Evolutionary conservation across 2,113 vertebrate species (phyloP).

Genomic region (Poecilia latipinna): DNA sequence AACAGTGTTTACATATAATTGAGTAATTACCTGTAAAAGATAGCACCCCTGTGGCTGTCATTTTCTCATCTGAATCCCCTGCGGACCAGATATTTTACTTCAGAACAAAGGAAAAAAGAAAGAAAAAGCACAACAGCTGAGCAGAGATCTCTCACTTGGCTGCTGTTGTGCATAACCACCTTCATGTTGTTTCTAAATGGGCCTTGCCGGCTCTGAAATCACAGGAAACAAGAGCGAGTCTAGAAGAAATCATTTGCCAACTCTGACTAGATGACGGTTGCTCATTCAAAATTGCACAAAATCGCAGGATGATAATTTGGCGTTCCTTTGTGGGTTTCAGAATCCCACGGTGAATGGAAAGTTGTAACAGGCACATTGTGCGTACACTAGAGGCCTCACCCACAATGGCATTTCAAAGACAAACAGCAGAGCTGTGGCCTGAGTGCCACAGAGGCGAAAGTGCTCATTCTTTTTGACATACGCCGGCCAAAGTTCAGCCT

Average conservation of each 20-base stretch:
- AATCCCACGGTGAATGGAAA: conserved; percentile 67
- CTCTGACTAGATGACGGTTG: conserved; percentile 33
- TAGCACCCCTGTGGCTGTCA: conserved; percentile 68
- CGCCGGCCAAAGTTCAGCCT: conserved; percentile 62
- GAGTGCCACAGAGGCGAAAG: conserved; percentile 57
- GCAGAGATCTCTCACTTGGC: conserved; percentile 7
- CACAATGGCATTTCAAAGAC: conserved; percentile 70
- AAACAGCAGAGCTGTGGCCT: conserved; percentile 65
- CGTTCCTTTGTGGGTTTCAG: conserved; percentile 63
- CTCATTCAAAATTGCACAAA: conserved; percentile 47
- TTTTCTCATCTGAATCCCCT: conserved; percentile 47
- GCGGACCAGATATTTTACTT: conserved; percentile 56
- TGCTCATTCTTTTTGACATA: conserved; percentile 55
- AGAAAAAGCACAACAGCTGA: conserved; percentile 22
- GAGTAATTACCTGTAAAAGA: conserved; percentile 80
- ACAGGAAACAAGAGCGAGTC: conserved; percentile 40
- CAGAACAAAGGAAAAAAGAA: conserved; percentile 51
- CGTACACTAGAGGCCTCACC: conserved; percentile 65
- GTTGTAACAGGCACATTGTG: conserved; percentile 66
- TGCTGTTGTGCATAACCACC: conserved; percentile 24
- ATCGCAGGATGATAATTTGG: conserved; percentile 59
- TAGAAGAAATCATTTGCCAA: conserved; percentile 39
- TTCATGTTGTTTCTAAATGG: conserved; percentile 20
- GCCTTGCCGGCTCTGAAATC: conserved; percentile 23
- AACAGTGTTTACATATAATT: conserved; percentile 77